phyloP scores from a whole-genome alignment of 2,113 vertebrate species.

The Hippocampus zosterae region DNA sequence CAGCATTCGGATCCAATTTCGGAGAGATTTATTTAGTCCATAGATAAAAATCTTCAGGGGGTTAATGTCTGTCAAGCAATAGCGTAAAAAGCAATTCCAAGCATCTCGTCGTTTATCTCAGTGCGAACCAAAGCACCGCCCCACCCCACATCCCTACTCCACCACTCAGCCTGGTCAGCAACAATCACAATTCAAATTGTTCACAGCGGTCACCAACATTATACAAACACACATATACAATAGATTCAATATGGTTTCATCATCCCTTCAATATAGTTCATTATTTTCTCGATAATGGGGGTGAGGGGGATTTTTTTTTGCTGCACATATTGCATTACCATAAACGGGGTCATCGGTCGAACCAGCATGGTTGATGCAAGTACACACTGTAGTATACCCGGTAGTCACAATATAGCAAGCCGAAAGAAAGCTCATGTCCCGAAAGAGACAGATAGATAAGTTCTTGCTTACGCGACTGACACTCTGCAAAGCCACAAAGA shows the following conservation, averaged over 20 bases:
- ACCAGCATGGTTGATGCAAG: no score
- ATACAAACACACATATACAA: constrained; percentile 38
- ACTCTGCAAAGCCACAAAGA: no score
- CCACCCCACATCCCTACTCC: constrained; percentile 17
- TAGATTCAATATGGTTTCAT: constrained; percentile 50
- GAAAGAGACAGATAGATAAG: no score
- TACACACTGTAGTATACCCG: no score
- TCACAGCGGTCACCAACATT: constrained; percentile 14
- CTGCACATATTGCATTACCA: no score
- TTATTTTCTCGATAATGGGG: no score
- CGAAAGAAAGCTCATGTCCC: no score
- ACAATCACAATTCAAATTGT: constrained; percentile 1
- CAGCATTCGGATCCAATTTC: not conserved
- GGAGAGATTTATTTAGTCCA: not conserved
- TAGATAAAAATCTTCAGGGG: not conserved
- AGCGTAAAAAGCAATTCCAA: constrained; percentile 3
- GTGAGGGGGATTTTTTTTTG: no score
- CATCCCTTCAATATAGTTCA: not conserved
- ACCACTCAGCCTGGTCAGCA: constrained; percentile 52
- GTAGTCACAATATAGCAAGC: no score
- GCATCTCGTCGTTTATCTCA: not conserved
- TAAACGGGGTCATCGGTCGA: no score
- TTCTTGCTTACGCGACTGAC: no score
- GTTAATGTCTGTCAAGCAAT: not conserved
- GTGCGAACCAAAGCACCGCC: constrained; percentile 15